Evolutionary conservation across 2,888 invertebrate species (phyloP).

Genomic region (Ichneumoninae sp.): DNA sequence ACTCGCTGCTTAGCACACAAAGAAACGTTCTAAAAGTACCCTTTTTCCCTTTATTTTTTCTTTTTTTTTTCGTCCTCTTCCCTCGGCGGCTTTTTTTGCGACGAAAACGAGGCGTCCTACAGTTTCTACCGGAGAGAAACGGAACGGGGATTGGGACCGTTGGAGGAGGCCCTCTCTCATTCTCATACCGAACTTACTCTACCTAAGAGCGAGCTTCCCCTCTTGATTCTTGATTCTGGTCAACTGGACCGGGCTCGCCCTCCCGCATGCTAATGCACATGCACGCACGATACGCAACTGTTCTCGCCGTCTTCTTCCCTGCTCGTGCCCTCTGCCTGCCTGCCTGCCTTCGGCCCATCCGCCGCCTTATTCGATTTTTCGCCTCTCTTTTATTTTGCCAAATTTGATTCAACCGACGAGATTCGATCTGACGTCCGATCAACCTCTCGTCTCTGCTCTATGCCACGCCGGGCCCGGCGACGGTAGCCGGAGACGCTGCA

Average conservation of each 20-base stretch:
- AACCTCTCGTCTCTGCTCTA: slow-evolving; percentile 76
- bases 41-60: slow-evolving; percentile 68
- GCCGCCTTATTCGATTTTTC: slow-evolving; percentile 20
- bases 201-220: not conserved
- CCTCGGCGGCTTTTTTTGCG: slow-evolving; percentile 57
- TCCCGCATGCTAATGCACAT: slow-evolving; percentile 79
- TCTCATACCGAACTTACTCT: not conserved
- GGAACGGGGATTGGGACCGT: slow-evolving; percentile 34
- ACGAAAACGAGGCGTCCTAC: slow-evolving; percentile 48
- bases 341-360: slow-evolving; percentile 47
- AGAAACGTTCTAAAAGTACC: slow-evolving; percentile 79
- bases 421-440: slow-evolving; percentile 81
- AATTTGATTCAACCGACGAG: slow-evolving; percentile 76
- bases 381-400: slow-evolving; percentile 71
- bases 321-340: slow-evolving; percentile 61
- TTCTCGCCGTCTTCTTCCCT: slow-evolving; percentile 78
- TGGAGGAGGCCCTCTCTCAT: slow-evolving; percentile 23
- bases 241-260: slow-evolving; percentile 72
- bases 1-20: slow-evolving; percentile 80
- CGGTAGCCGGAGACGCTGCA: slow-evolving; percentile 43
- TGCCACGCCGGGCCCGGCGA: slow-evolving; percentile 12
- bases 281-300: slow-evolving; percentile 81
- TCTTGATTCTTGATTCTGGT: slow-evolving; percentile 55
- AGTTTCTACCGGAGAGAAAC: slow-evolving; percentile 44
- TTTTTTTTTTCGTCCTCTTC: slow-evolving; percentile 65